Evolutionary conservation across 2,113 vertebrate genomes (phyloP).

Genomic region (Mormyrus iriodes): DNA sequence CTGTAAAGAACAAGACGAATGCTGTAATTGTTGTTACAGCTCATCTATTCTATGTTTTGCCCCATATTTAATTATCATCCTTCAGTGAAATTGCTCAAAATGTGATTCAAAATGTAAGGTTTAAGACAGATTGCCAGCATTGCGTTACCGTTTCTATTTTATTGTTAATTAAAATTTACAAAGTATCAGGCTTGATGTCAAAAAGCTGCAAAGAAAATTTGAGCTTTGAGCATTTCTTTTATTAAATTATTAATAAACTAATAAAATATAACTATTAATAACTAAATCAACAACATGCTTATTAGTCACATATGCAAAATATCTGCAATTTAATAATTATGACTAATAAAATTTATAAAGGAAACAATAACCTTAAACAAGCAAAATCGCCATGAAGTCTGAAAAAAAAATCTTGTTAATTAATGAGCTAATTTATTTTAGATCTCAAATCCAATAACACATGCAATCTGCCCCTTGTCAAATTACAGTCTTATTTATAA

Average conservation of each 20-base stretch:
- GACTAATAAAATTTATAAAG: background rate
- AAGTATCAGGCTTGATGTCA: background rate
- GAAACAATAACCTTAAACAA: background rate
- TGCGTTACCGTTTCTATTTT: background rate
- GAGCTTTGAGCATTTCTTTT: background rate
- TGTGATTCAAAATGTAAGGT: background rate
- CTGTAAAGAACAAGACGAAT: background rate
- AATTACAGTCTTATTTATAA: background rate
- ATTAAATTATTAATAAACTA: background rate
- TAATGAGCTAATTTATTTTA: background rate
- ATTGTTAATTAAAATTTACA: background rate
- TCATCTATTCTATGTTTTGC: background rate
- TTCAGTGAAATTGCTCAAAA: background rate
- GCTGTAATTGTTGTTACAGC: background rate
- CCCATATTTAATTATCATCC: background rate
- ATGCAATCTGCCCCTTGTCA: background rate
- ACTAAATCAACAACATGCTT: background rate
- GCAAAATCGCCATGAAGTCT: background rate
- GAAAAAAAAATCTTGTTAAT: constrained; percentile 9
- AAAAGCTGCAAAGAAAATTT: background rate
- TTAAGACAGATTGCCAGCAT: background rate
- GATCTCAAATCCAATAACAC: constrained; percentile 3
- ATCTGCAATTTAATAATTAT: background rate
- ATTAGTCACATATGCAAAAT: background rate
- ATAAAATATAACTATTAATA: background rate